phyloP scores from a whole-genome alignment of 2,888 invertebrate species.

The Tupiocoris notatus region DNA sequence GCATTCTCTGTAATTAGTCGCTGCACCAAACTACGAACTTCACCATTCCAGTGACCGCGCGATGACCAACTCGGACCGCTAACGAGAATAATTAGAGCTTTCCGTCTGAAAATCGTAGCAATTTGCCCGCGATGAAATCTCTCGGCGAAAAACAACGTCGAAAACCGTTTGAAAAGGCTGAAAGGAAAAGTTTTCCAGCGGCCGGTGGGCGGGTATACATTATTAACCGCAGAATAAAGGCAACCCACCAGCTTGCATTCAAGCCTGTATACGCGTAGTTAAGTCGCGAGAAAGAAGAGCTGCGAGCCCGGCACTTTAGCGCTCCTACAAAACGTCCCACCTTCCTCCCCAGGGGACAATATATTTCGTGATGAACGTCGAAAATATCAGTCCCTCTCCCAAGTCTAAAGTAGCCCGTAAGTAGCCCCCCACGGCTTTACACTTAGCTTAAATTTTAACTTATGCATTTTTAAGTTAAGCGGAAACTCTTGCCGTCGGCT shows the following conservation, averaged over 20 bases:
- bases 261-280: constrained; percentile 48
- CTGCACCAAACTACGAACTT: no score
- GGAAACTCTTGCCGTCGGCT: neutral
- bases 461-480: constrained; percentile 35
- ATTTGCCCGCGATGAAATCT: neutral
- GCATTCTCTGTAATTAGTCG: no score
- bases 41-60: no score
- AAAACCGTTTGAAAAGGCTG: neutral
- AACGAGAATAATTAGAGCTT: no score
- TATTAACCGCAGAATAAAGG: constrained; percentile 34
- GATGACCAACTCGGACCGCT: no score
- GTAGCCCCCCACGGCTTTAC: constrained; percentile 32
- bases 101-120: no score
- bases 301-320: neutral
- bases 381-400: constrained; percentile 31
- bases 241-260: constrained; percentile 43
- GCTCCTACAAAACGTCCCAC: neutral
- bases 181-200: neutral
- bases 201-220: constrained; percentile 13
- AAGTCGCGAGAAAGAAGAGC: neutral
- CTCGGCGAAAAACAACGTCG: neutral
- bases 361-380: constrained; percentile 37
- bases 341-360: neutral
- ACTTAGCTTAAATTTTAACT: constrained; percentile 39
- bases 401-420: constrained; percentile 29